Percentiles rank a stretch among this genome's conserved stretches.
phyloP scores from a whole-genome alignment of 2,888 invertebrate species.

The Melolontha melolontha region DNA sequence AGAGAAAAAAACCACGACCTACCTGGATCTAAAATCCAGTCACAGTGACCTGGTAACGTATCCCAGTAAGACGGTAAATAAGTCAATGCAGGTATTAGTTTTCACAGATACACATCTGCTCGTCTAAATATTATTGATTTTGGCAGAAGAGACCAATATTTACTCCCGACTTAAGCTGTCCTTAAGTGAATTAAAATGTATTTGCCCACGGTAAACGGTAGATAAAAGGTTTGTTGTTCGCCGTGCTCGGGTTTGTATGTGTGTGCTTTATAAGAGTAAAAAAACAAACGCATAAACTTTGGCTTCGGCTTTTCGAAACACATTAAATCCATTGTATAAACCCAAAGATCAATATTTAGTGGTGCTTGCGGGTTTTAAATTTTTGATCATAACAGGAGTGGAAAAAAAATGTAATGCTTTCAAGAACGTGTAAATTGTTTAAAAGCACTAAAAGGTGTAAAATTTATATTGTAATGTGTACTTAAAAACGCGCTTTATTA shows the following conservation, averaged over 20 bases:
- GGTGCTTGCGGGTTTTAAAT: constrained; percentile 23
- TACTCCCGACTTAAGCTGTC: constrained; percentile 45
- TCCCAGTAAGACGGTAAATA: too few species aligned
- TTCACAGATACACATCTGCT: too few species aligned
- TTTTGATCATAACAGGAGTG: constrained; percentile 11
- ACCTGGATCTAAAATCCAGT: too few species aligned
- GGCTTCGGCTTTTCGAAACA: constrained; percentile 26
- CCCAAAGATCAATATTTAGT: constrained; percentile 34
- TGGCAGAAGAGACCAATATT: too few species aligned
- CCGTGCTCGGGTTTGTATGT: not conserved
- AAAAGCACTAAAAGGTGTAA: constrained; percentile 26
- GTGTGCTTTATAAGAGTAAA: constrained; percentile 8
- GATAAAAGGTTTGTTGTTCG: constrained; percentile 42
- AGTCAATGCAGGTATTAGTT: too few species aligned
- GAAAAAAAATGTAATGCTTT: not conserved
- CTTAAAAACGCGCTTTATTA: too few species aligned
- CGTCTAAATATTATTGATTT: too few species aligned
- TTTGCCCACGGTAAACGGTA: constrained; percentile 52
- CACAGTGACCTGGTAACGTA: too few species aligned
- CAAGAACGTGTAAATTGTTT: constrained; percentile 23
- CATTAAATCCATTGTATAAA: constrained; percentile 28
- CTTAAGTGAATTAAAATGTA: constrained; percentile 59
- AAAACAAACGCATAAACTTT: constrained; percentile 27
- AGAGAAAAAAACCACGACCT: too few species aligned
- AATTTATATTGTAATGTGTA: constrained; percentile 7